phyloP scores from a whole-genome alignment of 2,888 invertebrate species.

The Gordius sp. region DNA sequence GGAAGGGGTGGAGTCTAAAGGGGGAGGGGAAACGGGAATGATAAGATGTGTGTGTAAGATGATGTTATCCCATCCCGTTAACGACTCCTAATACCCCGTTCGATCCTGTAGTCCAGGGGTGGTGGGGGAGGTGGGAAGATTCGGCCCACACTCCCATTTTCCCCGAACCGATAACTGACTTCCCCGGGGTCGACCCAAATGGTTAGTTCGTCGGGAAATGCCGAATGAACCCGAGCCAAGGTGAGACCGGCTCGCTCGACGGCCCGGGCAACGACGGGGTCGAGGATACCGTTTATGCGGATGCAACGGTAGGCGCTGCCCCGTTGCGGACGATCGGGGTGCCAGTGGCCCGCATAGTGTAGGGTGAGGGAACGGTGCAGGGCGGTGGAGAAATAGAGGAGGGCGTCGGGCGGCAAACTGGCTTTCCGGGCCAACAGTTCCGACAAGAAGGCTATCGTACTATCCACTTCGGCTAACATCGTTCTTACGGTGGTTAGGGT shows the following conservation, averaged over 20 bases:
- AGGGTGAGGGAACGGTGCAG: neutral
- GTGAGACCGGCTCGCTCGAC: constrained; percentile 40
- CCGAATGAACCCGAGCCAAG: constrained; percentile 32
- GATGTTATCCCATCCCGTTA: no score
- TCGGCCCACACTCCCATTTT: constrained; percentile 39
- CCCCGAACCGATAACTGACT: constrained; percentile 41
- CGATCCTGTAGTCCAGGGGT: no score
- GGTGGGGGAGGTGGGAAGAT: constrained; percentile 27
- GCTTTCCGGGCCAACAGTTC: neutral
- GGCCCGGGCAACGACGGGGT: constrained; percentile 40
- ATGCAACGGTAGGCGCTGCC: constrained; percentile 46
- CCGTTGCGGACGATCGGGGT: constrained; percentile 42
- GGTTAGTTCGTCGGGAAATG: constrained; percentile 43
- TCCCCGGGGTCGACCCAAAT: constrained; percentile 50
- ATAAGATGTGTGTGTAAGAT: no score
- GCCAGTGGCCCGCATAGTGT: constrained; percentile 43
- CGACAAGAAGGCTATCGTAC: neutral
- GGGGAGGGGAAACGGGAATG: no score
- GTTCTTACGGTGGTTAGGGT: no score
- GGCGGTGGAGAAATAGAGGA: neutral
- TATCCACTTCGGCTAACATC: constrained; percentile 4
- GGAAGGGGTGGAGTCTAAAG: no score
- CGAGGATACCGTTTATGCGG: constrained; percentile 44
- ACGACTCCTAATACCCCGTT: no score
- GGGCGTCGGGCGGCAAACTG: neutral